Conservation (phyloP, 2,113 vertebrate genomes). For the Miniopterus natalensis region DNA sequence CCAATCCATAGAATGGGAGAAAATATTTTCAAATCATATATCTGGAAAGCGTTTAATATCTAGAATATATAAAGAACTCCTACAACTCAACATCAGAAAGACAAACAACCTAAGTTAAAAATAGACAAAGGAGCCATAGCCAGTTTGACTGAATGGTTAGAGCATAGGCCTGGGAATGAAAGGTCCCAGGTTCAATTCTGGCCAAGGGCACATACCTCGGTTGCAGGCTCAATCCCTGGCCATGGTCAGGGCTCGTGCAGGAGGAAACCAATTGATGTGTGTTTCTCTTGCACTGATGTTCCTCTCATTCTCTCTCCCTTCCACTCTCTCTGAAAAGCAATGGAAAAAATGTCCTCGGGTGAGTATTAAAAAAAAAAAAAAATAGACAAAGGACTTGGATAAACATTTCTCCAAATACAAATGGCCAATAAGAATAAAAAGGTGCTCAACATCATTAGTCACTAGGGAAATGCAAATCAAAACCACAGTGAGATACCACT, state of each 20-base stretch:
- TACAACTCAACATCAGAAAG: background rate
- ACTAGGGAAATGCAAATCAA: background rate
- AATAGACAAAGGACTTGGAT: background rate
- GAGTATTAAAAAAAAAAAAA: no score
- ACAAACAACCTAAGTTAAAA: conserved; percentile 13
- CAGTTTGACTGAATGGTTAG: no score
- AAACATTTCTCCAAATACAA: background rate
- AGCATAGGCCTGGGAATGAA: no score
- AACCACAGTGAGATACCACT: background rate
- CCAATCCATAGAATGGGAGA: background rate
- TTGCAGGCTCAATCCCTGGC: no score
- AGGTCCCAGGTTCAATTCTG: no score
- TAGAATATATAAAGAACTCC: background rate
- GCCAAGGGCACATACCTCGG: no score
- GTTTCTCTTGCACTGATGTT: no score
- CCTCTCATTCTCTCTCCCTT: no score
- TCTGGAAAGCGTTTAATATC: background rate
- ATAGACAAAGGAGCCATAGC: background rate
- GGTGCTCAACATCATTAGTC: background rate
- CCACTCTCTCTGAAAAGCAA: no score
- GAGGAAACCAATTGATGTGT: no score
- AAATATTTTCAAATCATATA: conserved; percentile 40
- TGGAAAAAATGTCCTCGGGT: no score
- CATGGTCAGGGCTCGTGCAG: no score
- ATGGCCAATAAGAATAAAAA: background rate